These are phyloP conservation scores for Mixornis gularis DNA, from an alignment of 2,113 vertebrate genomes.

Conservation along the genomic window DNA sequence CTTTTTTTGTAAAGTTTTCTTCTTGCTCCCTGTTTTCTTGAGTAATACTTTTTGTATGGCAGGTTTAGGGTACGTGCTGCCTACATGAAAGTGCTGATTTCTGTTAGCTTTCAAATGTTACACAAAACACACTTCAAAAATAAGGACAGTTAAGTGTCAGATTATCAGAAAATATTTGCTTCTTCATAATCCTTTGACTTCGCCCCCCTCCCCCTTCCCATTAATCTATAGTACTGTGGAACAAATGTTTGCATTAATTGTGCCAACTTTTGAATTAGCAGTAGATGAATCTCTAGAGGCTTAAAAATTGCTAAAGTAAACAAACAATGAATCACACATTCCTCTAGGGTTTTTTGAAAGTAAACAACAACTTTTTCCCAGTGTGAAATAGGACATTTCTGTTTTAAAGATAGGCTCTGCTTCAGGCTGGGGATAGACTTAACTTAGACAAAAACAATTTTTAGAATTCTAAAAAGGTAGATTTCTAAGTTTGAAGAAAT, in stretches of 20 bases:
- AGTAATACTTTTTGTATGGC: not conserved
- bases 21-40: not conserved
- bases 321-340: constrained; percentile 32
- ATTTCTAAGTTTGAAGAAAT: not conserved
- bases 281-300: not conserved
- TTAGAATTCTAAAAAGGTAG: not conserved
- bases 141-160: not conserved
- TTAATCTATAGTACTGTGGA: constrained; percentile 1
- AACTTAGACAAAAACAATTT: not conserved
- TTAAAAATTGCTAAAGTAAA: constrained; percentile 42
- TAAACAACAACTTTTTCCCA: not conserved
- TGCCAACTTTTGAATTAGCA: constrained; percentile 30
- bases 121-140: not conserved
- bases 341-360: not conserved
- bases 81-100: not conserved
- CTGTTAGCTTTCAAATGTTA: not conserved
- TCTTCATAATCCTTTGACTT: not conserved
- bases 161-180: not conserved
- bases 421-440: not conserved
- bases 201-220: rapidly evolving
- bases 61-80: not conserved
- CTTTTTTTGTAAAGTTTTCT: not conserved
- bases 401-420: not conserved
- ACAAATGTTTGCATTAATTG: constrained; percentile 32
- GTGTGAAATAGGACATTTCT: not conserved